A percentile compares a stretch with the other conserved stretches of the same genome.
Evolutionary conservation across 2,113 vertebrate species (phyloP).

Genomic region (Marmota monax): DNA sequence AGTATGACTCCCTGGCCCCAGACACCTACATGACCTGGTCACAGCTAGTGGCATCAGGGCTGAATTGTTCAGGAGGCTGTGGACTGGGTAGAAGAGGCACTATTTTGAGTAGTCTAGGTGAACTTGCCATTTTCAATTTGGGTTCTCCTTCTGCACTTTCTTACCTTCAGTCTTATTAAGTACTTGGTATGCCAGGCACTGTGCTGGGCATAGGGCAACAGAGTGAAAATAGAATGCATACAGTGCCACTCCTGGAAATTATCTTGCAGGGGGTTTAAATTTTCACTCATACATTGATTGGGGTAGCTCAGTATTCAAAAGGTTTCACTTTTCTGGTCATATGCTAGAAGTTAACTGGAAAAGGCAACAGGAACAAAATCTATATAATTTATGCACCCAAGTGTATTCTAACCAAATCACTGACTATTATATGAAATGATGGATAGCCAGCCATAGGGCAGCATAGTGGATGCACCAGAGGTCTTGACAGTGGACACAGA

Average conservation of each 20-base stretch:
- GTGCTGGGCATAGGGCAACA: neutral
- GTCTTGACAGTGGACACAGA: neutral
- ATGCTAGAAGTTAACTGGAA: neutral
- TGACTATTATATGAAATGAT: neutral
- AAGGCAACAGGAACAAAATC: neutral
- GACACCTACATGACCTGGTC: neutral
- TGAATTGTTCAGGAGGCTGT: neutral
- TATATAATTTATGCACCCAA: neutral
- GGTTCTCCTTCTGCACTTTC: rapidly evolving
- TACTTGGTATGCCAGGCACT: neutral
- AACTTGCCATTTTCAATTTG: neutral
- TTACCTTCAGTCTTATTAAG: neutral
- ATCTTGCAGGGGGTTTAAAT: neutral
- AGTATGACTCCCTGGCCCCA: neutral
- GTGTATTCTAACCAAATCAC: neutral
- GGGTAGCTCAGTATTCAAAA: neutral
- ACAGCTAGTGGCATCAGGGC: too few species aligned
- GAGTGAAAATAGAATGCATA: neutral
- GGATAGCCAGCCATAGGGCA: neutral
- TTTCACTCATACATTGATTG: neutral
- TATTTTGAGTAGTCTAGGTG: neutral
- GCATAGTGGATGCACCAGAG: neutral
- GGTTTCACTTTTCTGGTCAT: neutral
- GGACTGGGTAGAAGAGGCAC: neutral
- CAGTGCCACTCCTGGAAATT: neutral